A percentile compares a stretch with the other conserved stretches of the same genome.
These are phyloP conservation scores for Atopsyche davidsoni DNA, from an alignment of 1,140 invertebrate species.

Conservation along the genomic window DNA sequence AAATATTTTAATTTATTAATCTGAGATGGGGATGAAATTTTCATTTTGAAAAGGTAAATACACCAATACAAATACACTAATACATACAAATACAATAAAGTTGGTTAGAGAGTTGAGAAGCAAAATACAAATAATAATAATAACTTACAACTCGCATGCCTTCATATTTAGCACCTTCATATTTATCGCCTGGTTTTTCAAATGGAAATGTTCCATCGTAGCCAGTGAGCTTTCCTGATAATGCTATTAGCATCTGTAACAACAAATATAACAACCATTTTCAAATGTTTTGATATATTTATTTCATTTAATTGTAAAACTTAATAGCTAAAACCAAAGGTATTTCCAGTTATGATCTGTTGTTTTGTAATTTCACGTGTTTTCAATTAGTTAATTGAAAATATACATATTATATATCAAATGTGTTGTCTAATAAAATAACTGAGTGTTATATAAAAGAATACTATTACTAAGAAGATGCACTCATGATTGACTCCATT, in stretches of 20 bases:
- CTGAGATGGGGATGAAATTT: too few species aligned
- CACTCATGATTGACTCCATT: neutral
- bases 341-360: too few species aligned
- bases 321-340: too few species aligned
- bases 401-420: too few species aligned
- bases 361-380: too few species aligned
- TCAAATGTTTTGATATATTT: too few species aligned
- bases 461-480: constrained; percentile 10
- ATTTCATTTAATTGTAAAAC: too few species aligned
- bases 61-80: constrained; percentile 4
- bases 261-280: neutral
- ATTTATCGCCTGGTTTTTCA: constrained; percentile 94
- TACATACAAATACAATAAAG: constrained; percentile 13
- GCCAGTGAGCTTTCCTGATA: constrained; percentile 87
- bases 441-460: neutral
- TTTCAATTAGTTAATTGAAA: too few species aligned
- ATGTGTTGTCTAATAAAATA: too few species aligned
- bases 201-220: constrained; percentile 96
- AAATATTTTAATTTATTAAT: too few species aligned
- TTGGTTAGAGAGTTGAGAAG: constrained; percentile 4
- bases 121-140: constrained; percentile 7
- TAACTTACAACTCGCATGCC: constrained; percentile 89
- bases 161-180: constrained; percentile 78
- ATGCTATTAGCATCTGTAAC: constrained; percentile 86
- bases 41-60: constrained; percentile 2